A percentile compares a stretch with the other conserved stretches of the same genome.
Evolutionary conservation across 2,888 invertebrate species (phyloP).

Genomic region (Lomographa bimaculata): DNA sequence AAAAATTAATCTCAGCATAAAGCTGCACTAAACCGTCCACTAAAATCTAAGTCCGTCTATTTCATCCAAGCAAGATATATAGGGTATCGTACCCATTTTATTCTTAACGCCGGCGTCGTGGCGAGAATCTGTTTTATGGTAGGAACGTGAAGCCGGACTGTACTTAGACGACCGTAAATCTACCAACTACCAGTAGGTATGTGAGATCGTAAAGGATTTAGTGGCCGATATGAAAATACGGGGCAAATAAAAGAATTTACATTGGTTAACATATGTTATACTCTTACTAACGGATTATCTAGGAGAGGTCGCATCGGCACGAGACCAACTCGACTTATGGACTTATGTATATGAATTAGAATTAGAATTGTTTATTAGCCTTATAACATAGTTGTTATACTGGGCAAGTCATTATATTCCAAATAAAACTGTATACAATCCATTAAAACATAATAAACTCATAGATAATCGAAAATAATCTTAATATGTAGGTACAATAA

Average conservation of each 20-base stretch:
- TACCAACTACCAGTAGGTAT: slow-evolving; percentile 24
- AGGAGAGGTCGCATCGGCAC: too few relatives aligned
- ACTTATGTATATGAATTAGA: too few relatives aligned
- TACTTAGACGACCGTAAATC: slow-evolving; percentile 57
- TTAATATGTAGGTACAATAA: too few relatives aligned
- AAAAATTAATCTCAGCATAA: slow-evolving; percentile 8
- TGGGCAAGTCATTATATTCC: too few relatives aligned
- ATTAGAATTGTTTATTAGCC: too few relatives aligned
- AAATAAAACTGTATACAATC: too few relatives aligned
- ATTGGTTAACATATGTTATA: too few relatives aligned
- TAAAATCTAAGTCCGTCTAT: slow-evolving; percentile 26
- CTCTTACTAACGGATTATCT: too few relatives aligned
- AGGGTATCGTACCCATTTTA: slow-evolving; percentile 43
- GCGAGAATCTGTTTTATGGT: slow-evolving; percentile 70
- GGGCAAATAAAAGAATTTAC: slow-evolving; percentile 6
- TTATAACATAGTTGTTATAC: too few relatives aligned
- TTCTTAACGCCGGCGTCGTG: slow-evolving; percentile 33
- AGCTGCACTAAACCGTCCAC: slow-evolving; percentile 18
- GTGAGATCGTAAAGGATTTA: slow-evolving; percentile 28
- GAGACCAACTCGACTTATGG: too few relatives aligned
- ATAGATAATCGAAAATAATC: too few relatives aligned
- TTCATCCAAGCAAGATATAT: slow-evolving; percentile 37
- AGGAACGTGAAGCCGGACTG: slow-evolving; percentile 60
- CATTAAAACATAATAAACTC: too few relatives aligned
- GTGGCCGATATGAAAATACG: slow-evolving; percentile 30